Base-by-base conservation (phyloP, 2,113 vertebrate genomes). In the Trichechus manatus region DNA sequence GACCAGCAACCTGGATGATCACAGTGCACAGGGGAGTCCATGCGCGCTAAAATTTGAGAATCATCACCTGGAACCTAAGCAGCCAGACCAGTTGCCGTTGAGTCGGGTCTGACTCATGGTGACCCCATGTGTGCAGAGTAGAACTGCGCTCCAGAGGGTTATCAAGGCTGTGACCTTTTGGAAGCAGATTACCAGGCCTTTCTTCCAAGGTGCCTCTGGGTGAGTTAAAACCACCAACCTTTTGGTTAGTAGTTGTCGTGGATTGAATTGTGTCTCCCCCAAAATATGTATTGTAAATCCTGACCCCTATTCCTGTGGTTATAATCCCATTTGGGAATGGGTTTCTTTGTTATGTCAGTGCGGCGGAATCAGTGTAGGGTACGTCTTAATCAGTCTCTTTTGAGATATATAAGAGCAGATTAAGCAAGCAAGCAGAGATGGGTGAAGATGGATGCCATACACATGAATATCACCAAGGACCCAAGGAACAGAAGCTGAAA, bases 21-120 rank as follows among this genome's bases (percentile, higher is more conserved):
- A 23, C 56, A 0, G 15, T 4, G 36, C 31, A n/a, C 9, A 8
- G 53, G 25, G 10, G 3, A 42, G n/a, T 2, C 33, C 0, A 1
- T 1, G 31, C 15, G 0, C 4, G 0, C 56, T 19, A n/a, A 27
- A 22, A 9, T 4, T 11, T 33, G 29, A 61, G 25, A 17, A 31
- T 11, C 63, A 3, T 6, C 27, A 0, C 17, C 22, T 3, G 19
- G 61, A 79, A 64, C 14, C 59, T 72, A 39, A 8, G n/a, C 70
- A 39, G n/a, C 1, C 64, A 68, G 33, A 33, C 64, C 64, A 11
- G 4, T 68, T 68, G 31, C 5, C 31, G 0, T 6, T 68, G 64
- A 68, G 64, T 56, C 39, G 3, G 53, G 53, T 15, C 53, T 11
- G 3, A 15, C 53, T 56, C 53, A 17, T 56, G 66, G 66, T 15